These are phyloP conservation scores for Hipparchia semele DNA, from an alignment of 2,888 invertebrate genomes.

Conservation along the genomic window DNA sequence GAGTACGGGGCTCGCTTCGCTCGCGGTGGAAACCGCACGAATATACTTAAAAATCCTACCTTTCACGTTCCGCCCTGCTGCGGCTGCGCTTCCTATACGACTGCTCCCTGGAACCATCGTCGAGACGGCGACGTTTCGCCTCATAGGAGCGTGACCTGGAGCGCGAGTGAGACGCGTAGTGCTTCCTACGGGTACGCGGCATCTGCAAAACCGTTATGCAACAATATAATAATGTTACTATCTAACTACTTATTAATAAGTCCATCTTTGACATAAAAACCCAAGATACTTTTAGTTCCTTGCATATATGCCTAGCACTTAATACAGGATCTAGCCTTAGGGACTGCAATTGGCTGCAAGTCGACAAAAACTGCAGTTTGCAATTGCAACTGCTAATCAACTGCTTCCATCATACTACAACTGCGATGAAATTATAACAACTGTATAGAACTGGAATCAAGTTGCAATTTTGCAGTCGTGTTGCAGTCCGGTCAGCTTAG, in stretches of 20 bases:
- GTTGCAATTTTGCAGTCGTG: no score
- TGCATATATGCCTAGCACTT: background rate
- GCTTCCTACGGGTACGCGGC: constrained; percentile 92
- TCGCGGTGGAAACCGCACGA: no score
- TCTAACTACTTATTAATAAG: background rate
- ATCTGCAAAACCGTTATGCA: constrained; percentile 79
- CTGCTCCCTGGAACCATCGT: constrained; percentile 75
- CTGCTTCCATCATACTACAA: no score
- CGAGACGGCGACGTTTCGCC: constrained; percentile 88
- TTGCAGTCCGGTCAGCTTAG: no score
- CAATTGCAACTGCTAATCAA: no score
- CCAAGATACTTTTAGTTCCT: constrained; percentile 1
- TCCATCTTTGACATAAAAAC: constrained; percentile 5
- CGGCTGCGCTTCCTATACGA: constrained; percentile 76
- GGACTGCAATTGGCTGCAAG: no score
- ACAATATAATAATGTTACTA: background rate
- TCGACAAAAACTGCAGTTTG: no score
- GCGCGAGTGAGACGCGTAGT: constrained; percentile 86
- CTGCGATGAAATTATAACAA: no score
- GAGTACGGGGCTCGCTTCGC: no score
- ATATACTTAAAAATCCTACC: constrained; percentile 71
- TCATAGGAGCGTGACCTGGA: constrained; percentile 83
- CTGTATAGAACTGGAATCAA: no score
- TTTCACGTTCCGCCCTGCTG: constrained; percentile 81
- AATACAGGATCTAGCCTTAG: no score